These are phyloP conservation scores for Apistogramma diplotaenia DNA, from an alignment of 2,113 vertebrate species.

Conservation along the genomic window DNA sequence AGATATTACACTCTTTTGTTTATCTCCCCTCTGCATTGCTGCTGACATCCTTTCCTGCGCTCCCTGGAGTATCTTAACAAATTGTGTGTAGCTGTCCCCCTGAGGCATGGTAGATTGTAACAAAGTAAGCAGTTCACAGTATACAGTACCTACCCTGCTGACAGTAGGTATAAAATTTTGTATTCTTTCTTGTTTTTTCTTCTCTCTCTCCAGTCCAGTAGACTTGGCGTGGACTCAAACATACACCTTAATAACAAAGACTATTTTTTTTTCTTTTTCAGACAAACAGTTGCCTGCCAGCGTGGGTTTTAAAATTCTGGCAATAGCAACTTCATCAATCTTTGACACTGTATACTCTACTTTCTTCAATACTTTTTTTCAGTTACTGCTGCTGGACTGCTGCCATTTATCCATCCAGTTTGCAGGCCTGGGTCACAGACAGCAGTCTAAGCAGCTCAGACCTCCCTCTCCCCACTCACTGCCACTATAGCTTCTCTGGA, in stretches of 20 bases:
- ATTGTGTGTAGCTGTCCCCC: background rate
- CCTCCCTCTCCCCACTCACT: background rate
- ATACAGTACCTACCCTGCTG: background rate
- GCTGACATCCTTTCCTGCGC: background rate
- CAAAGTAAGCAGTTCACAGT: background rate
- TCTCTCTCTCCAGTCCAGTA: background rate
- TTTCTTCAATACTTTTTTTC: background rate
- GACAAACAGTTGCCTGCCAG: background rate
- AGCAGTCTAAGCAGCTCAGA: background rate
- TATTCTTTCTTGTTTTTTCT: no score
- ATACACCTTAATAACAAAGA: background rate
- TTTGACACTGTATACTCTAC: background rate
- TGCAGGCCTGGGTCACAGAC: background rate
- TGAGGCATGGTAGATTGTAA: background rate
- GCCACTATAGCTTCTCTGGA: background rate
- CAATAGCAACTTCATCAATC: background rate
- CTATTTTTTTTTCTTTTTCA: background rate
- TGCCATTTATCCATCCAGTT: background rate
- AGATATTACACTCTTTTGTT: background rate
- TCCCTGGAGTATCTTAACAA: background rate
- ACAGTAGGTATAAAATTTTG: background rate
- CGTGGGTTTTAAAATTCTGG: background rate
- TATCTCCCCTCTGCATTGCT: background rate
- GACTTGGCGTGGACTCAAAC: background rate
- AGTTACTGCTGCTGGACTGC: background rate